Percentiles rank a stretch among this genome's conserved stretches.
phyloP scores from a whole-genome alignment of 2,888 invertebrate genomes.

The Mesorhabditis spiculigera region DNA sequence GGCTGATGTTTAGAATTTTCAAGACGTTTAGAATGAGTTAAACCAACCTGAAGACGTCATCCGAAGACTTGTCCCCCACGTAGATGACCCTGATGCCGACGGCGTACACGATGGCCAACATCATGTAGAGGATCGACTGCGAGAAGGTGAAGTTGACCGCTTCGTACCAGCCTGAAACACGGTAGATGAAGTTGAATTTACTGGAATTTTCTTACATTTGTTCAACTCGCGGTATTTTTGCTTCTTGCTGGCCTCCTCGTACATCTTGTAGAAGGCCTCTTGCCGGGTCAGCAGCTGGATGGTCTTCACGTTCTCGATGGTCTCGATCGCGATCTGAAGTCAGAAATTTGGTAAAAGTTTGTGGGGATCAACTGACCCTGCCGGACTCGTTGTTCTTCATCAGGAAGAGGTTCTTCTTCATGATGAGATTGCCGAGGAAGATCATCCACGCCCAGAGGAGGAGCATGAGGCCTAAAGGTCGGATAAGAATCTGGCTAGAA shows the following conservation, averaged over 20 bases:
- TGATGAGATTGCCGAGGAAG: constrained; percentile 61
- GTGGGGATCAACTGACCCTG: constrained; percentile 56
- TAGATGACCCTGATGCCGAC: constrained; percentile 41
- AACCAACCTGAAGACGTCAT: constrained; percentile 31
- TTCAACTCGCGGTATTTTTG: constrained; percentile 32
- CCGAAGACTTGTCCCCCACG: constrained; percentile 24
- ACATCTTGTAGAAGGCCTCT: constrained; percentile 56
- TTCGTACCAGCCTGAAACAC: constrained; percentile 27
- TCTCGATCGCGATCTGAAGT: constrained; percentile 59
- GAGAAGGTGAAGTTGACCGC: constrained; percentile 42
- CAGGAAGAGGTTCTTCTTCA: constrained; percentile 40
- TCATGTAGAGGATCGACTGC: constrained; percentile 43
- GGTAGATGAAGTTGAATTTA: not conserved
- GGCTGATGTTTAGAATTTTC: not conserved
- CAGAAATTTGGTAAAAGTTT: not conserved
- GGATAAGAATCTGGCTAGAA: too few species aligned
- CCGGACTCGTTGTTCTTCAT: constrained; percentile 63
- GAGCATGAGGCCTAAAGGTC: constrained; percentile 49
- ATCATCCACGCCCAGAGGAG: constrained; percentile 59
- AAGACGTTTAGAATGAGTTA: not conserved
- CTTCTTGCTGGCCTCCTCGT: constrained; percentile 32
- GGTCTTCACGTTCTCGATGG: constrained; percentile 61
- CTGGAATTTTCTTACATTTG: constrained; percentile 19
- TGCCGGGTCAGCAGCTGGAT: constrained; percentile 61
- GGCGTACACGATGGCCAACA: constrained; percentile 36